Conservation (phyloP, 2,888 invertebrate species). For the Lasioglossum vierecki region DNA sequence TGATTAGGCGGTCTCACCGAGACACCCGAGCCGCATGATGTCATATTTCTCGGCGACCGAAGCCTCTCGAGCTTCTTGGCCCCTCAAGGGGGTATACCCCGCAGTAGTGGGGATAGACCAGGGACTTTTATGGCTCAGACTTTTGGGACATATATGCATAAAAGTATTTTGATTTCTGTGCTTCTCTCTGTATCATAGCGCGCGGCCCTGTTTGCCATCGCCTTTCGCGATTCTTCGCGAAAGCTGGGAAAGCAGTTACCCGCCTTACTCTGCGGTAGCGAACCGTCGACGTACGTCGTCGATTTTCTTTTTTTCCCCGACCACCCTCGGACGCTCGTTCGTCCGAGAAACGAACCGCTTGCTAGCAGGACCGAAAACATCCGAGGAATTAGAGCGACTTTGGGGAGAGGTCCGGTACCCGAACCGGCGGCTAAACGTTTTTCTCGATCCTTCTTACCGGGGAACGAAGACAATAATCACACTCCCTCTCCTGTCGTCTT, state of each 20-base stretch:
- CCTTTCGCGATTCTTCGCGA: constrained; percentile 64
- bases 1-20: too few relatives aligned
- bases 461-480: neutral
- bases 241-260: constrained; percentile 57
- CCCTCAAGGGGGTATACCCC: too few relatives aligned
- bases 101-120: too few relatives aligned
- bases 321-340: too few relatives aligned
- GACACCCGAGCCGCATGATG: too few relatives aligned
- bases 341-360: neutral
- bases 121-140: too few relatives aligned
- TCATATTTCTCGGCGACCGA: too few relatives aligned
- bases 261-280: constrained; percentile 27
- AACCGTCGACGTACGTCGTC: neutral
- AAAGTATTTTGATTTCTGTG: too few relatives aligned
- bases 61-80: too few relatives aligned
- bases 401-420: neutral
- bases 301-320: neutral
- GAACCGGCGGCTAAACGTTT: neutral
- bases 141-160: too few relatives aligned
- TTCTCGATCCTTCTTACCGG: neutral
- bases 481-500: neutral
- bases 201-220: neutral
- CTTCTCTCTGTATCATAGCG: too few relatives aligned
- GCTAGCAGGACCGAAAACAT: neutral
- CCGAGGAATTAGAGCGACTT: neutral